These are phyloP conservation scores for Gandaritis pyraliata DNA, from an alignment of 2,888 invertebrate genomes.

Conservation along the genomic window DNA sequence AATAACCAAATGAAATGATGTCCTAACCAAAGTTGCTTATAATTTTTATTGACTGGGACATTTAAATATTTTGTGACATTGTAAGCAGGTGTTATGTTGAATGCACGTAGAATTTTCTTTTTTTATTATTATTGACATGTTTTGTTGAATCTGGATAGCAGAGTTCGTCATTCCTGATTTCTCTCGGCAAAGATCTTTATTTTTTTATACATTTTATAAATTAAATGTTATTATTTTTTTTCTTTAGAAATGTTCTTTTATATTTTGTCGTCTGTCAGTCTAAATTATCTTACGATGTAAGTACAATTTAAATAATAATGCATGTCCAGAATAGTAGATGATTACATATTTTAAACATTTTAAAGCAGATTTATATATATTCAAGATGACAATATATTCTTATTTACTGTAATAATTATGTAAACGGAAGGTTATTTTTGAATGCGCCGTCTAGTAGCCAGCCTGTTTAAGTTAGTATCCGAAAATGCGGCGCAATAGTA, in stretches of 20 bases:
- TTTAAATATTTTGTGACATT: constrained; percentile 32
- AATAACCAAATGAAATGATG: constrained; percentile 50
- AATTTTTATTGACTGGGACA: constrained; percentile 41
- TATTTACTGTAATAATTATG: constrained; percentile 74
- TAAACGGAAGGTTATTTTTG: constrained; percentile 54
- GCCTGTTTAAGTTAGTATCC: constrained; percentile 43
- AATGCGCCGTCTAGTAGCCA: constrained; percentile 39
- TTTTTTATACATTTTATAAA: constrained; percentile 79
- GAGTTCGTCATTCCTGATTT: constrained; percentile 76
- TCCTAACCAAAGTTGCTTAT: constrained; percentile 64
- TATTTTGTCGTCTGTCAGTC: constrained; percentile 68
- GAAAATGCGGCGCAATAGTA: constrained; percentile 38
- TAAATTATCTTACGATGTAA: constrained; percentile 75
- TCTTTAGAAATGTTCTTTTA: constrained; percentile 61
- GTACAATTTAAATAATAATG: constrained; percentile 77
- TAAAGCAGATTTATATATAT: constrained; percentile 80
- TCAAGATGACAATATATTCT: constrained; percentile 80
- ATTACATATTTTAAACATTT: constrained; percentile 77
- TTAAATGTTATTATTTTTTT: constrained; percentile 45
- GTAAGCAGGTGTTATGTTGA: constrained; percentile 28
- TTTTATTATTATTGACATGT: constrained; percentile 35
- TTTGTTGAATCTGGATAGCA: constrained; percentile 53
- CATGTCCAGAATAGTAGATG: constrained; percentile 77
- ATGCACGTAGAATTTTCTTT: constrained; percentile 30
- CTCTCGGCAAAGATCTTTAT: constrained; percentile 80